A percentile compares a stretch with the other conserved stretches of the same genome.
Conservation (phyloP, 2,888 invertebrate species). For the Bellardia bayeri region DNA sequence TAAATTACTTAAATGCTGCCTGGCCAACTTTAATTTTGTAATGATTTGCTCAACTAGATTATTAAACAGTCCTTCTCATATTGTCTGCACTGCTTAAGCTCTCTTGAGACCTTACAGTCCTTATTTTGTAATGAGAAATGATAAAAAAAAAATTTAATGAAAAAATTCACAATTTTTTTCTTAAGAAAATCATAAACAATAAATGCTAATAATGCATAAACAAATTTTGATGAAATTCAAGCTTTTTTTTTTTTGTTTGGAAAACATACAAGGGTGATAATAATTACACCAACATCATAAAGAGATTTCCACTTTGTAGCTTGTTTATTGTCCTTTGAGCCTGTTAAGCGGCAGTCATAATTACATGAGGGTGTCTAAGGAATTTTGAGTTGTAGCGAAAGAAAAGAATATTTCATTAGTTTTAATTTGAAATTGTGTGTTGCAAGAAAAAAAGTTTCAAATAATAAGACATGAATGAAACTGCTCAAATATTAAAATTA, state of each 20-base stretch:
- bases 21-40: slow-evolving; percentile 1
- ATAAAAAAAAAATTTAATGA: slow-evolving; percentile 44
- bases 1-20: slow-evolving; percentile 14
- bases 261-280: slow-evolving; percentile 62
- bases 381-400: slow-evolving; percentile 78
- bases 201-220: slow-evolving; percentile 73
- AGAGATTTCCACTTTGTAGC: slow-evolving; percentile 43
- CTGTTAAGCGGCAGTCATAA: slow-evolving; percentile 39
- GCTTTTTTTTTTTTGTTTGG: not conserved
- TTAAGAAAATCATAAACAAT: slow-evolving; percentile 53
- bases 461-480: slow-evolving; percentile 60
- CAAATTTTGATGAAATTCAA: slow-evolving; percentile 66
- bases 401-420: slow-evolving; percentile 82
- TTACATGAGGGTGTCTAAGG: slow-evolving; percentile 78
- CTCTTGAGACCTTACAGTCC: slow-evolving; percentile 67
- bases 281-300: slow-evolving; percentile 70
- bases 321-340: slow-evolving; percentile 48
- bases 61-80: slow-evolving; percentile 44
- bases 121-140: not conserved
- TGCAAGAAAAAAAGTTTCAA: slow-evolving; percentile 30
- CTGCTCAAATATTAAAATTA: slow-evolving; percentile 72
- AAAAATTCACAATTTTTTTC: slow-evolving; percentile 50
- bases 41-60: slow-evolving; percentile 32
- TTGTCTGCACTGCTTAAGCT: slow-evolving; percentile 59
- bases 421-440: slow-evolving; percentile 83